Conservation (phyloP, 2,113 vertebrate genomes). For the Bungarus multicinctus region DNA sequence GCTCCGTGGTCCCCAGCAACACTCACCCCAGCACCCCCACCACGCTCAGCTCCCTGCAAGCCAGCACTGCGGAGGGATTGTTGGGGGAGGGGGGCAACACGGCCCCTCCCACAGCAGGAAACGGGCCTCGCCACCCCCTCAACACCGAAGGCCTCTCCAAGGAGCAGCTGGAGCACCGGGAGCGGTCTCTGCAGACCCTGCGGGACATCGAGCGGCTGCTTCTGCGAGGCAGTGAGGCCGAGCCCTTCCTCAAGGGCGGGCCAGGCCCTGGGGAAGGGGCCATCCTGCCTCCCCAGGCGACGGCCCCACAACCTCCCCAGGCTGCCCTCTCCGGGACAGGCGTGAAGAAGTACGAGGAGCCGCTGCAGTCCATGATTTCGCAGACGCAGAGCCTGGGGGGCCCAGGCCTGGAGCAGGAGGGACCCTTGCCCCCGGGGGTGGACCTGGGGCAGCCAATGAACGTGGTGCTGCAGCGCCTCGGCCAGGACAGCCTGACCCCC, state of each 20-base stretch:
- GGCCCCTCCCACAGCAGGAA: constrained; percentile 53
- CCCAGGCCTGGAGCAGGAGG: constrained; percentile 76
- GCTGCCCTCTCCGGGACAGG: constrained; percentile 44
- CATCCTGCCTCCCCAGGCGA: constrained; percentile 35
- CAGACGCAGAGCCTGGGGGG: constrained; percentile 88
- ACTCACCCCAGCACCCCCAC: constrained; percentile 72
- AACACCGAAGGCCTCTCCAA: constrained; percentile 85
- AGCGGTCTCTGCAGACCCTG: constrained; percentile 92
- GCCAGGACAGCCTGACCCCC: constrained; percentile 86
- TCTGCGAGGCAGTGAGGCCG: constrained; percentile 77
- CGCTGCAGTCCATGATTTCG: constrained; percentile 93
- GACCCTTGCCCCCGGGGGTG: constrained; percentile 72
- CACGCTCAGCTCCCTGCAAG: constrained; percentile 43
- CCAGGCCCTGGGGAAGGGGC: constrained; percentile 59
- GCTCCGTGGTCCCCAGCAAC: constrained; percentile 62
- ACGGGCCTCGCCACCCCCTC: constrained; percentile 67
- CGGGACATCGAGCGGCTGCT: constrained; percentile 92
- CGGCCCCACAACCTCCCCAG: constrained; percentile 48
- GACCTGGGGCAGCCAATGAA: constrained; percentile 87
- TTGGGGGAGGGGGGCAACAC: constrained; percentile 60
- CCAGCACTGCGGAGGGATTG: constrained; percentile 39
- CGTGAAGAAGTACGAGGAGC: constrained; percentile 92
- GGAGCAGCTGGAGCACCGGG: constrained; percentile 94
- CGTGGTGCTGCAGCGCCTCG: constrained; percentile 77
- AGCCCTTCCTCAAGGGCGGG: constrained; percentile 70